phyloP scores from a whole-genome alignment of 2,113 vertebrate species.

The Hyperopisus bebe region DNA sequence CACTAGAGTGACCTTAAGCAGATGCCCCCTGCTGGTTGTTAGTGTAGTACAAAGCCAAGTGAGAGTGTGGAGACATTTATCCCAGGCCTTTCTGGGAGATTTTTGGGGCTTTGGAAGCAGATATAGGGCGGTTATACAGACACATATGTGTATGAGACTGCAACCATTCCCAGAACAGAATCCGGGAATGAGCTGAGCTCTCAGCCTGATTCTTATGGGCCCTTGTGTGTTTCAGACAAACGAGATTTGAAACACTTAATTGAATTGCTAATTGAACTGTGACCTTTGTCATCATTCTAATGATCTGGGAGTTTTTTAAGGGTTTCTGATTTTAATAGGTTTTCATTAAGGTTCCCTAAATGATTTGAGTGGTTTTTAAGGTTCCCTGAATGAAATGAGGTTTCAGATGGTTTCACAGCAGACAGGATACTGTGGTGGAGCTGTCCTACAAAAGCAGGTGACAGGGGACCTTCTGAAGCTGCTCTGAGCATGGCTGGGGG shows the following conservation, averaged over 20 bases:
- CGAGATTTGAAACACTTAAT: not conserved
- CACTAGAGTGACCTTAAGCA: not conserved
- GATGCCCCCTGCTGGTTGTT: not conserved
- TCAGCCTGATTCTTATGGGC: not conserved
- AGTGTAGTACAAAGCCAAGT: not conserved
- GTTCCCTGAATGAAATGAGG: not conserved
- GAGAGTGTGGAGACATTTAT: not conserved
- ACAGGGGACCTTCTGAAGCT: not conserved
- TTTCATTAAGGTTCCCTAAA: not conserved
- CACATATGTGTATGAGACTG: not conserved
- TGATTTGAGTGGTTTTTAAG: not conserved
- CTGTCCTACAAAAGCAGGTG: not conserved
- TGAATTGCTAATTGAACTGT: slow-evolving; percentile 10
- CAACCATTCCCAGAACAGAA: not conserved
- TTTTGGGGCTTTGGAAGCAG: not conserved
- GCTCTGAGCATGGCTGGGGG: not conserved
- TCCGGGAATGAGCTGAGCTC: not conserved
- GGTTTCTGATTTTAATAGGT: not conserved
- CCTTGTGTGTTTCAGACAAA: slow-evolving; percentile 13
- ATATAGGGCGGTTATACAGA: not conserved
- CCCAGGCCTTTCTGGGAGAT: not conserved
- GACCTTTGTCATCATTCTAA: not conserved
- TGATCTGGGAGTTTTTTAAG: not conserved
- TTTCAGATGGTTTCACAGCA: not conserved
- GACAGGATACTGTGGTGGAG: not conserved